Percentiles rank a stretch among this genome's conserved stretches.
These are phyloP conservation scores for Pteria penguin DNA, from an alignment of 2,888 invertebrate genomes.

Conservation along the genomic window DNA sequence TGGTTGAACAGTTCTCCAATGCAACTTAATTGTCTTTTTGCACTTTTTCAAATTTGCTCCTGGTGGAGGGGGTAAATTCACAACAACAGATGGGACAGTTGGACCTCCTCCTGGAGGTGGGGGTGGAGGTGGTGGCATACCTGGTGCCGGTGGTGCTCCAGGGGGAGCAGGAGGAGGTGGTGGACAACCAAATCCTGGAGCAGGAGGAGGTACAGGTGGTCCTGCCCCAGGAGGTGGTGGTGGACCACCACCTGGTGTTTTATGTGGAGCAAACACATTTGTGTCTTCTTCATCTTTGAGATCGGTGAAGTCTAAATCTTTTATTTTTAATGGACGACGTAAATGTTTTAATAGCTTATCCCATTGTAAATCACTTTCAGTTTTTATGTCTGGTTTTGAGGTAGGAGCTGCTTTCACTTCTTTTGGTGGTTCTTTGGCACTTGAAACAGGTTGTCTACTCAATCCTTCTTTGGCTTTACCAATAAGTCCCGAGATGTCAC, in stretches of 20 bases:
- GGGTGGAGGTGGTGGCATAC: constrained; percentile 59
- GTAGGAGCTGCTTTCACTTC: constrained; percentile 21
- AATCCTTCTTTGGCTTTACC: constrained; percentile 96
- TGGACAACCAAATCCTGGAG: constrained; percentile 59
- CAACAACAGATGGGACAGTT: constrained; percentile 46
- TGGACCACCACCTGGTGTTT: constrained; percentile 52
- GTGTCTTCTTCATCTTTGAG: constrained; percentile 93
- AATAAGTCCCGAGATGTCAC: constrained; percentile 91
- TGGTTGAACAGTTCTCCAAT: constrained; percentile 92
- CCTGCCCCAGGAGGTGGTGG: constrained; percentile 59
- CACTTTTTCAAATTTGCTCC: constrained; percentile 81
- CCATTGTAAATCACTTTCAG: constrained; percentile 97
- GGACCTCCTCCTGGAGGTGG: constrained; percentile 55
- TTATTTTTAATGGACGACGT: constrained; percentile 85
- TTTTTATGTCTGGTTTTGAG: constrained; percentile 84
- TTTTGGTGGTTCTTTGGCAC: constrained; percentile 44
- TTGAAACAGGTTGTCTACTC: constrained; percentile 46
- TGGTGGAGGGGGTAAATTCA: constrained; percentile 72
- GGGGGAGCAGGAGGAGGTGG: constrained; percentile 56
- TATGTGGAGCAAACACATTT: constrained; percentile 83
- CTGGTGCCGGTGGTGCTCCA: constrained; percentile 62
- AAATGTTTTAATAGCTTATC: constrained; percentile 86
- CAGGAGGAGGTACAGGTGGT: constrained; percentile 45
- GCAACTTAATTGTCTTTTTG: constrained; percentile 96
- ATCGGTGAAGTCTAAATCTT: constrained; percentile 98